A percentile compares a stretch with the other conserved stretches of the same genome.
Conservation (phyloP, 1,140 invertebrate genomes). For the Gryon sp. region DNA sequence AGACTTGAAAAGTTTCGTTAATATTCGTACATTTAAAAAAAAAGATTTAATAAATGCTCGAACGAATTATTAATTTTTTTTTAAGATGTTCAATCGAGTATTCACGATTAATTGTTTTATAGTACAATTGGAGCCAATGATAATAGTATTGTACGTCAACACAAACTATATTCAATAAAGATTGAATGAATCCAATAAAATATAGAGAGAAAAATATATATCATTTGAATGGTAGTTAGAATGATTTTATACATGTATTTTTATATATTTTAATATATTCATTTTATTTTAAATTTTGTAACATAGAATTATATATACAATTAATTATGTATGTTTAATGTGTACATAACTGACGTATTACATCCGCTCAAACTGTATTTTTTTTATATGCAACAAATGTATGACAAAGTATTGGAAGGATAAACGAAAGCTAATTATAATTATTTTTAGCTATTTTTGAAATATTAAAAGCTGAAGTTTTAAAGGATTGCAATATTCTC, state of each 20-base stretch:
- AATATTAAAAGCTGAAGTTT: too few relatives aligned
- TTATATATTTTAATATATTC: constrained; percentile 40
- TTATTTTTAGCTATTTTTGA: constrained; percentile 23
- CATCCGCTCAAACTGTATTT: constrained; percentile 37
- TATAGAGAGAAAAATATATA: not conserved
- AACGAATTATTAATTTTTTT: constrained; percentile 11
- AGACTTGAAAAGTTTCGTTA: too few relatives aligned
- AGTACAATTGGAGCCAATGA: constrained; percentile 51
- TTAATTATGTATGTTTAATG: constrained; percentile 19
- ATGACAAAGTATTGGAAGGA: too few relatives aligned
- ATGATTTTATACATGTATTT: constrained; percentile 13
- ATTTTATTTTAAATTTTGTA: constrained; percentile 21
- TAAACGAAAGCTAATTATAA: not conserved
- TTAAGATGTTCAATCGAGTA: constrained; percentile 17
- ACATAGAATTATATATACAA: constrained; percentile 3
- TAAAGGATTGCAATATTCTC: constrained; percentile 29
- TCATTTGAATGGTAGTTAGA: not conserved
- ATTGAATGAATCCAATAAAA: not conserved
- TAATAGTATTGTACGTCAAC: constrained; percentile 23
- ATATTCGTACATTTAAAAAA: not conserved
- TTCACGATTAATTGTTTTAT: constrained; percentile 19
- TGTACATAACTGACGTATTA: constrained; percentile 33
- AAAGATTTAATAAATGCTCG: constrained; percentile 11
- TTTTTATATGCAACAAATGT: too few relatives aligned
- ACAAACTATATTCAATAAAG: too few relatives aligned